Conservation (phyloP, 2,888 invertebrate genomes). For the Andrena praecox region DNA sequence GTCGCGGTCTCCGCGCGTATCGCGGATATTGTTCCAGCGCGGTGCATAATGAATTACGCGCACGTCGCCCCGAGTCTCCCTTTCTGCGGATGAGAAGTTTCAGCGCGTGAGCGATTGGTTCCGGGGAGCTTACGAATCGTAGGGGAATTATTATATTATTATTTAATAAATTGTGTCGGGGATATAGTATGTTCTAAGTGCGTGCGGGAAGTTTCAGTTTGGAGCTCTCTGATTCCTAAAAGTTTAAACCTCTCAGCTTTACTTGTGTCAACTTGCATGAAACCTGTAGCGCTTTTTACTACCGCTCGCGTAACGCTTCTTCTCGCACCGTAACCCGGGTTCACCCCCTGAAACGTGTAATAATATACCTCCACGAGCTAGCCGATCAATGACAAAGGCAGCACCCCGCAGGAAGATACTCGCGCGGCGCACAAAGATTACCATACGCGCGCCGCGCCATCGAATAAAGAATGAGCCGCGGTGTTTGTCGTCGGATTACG, state of each 20-base stretch:
- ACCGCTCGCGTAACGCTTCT: too few species aligned
- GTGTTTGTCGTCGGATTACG: slow-evolving; percentile 47
- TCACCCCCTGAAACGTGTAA: background rate
- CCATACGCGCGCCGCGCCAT: background rate
- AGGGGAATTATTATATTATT: background rate
- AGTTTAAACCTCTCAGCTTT: background rate
- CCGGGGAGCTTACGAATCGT: background rate
- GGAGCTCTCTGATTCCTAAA: background rate
- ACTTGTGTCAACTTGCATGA: too few species aligned
- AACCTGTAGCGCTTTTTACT: too few species aligned
- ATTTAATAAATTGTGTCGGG: too few species aligned
- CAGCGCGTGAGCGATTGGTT: background rate
- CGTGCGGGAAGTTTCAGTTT: background rate
- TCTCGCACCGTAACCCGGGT: too few species aligned
- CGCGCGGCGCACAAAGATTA: slow-evolving; percentile 18
- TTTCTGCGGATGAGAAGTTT: slow-evolving; percentile 21
- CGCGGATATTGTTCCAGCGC: slow-evolving; percentile 26
- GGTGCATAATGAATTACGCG: slow-evolving; percentile 50
- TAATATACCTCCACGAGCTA: background rate
- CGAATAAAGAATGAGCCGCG: slow-evolving; percentile 25
- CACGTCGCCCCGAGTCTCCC: slow-evolving; percentile 9
- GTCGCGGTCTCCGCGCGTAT: slow-evolving; percentile 17
- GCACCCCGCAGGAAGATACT: background rate
- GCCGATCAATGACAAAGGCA: background rate
- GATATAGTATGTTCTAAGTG: background rate